Conservation (phyloP, 2,113 vertebrate species). For the Nestor notabilis region DNA sequence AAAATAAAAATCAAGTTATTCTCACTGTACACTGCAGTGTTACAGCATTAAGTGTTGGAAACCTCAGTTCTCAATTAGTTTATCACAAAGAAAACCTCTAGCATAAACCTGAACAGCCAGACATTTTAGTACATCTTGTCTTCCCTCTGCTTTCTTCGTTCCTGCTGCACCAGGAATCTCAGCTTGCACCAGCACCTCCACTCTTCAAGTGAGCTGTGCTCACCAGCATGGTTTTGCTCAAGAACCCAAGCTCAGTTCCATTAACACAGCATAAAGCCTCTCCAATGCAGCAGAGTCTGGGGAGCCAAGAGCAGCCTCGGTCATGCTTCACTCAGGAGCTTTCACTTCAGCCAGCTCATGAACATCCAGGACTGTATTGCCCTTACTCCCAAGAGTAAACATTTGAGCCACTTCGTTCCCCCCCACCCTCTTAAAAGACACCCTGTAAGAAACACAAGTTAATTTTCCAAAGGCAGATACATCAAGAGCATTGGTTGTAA, state of each 20-base stretch:
- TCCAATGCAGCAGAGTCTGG: not conserved
- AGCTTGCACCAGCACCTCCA: not conserved
- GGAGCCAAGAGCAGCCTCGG: not conserved
- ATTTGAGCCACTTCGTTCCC: not conserved
- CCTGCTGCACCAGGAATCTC: not conserved
- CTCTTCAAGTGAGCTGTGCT: not conserved
- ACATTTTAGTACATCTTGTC: fast-evolving
- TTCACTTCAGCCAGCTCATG: not conserved
- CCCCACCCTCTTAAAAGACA: not conserved
- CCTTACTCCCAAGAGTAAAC: not conserved
- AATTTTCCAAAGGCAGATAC: not conserved
- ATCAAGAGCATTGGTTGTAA: conserved; percentile 46
- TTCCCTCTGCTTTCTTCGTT: not conserved
- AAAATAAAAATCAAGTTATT: not conserved
- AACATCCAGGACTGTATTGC: not conserved
- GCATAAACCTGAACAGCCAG: not conserved
- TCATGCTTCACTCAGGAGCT: not conserved
- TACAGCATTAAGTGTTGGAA: not conserved
- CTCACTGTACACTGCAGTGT: not conserved
- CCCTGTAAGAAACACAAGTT: not conserved
- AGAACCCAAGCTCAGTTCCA: fast-evolving
- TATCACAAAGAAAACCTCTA: not conserved
- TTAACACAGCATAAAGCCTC: not conserved
- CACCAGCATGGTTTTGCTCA: fast-evolving
- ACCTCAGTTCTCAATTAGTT: not conserved